Evolutionary conservation across 2,797 vertebrate genomes (phyloP).

Genomic region (Tapirus indicus): DNA sequence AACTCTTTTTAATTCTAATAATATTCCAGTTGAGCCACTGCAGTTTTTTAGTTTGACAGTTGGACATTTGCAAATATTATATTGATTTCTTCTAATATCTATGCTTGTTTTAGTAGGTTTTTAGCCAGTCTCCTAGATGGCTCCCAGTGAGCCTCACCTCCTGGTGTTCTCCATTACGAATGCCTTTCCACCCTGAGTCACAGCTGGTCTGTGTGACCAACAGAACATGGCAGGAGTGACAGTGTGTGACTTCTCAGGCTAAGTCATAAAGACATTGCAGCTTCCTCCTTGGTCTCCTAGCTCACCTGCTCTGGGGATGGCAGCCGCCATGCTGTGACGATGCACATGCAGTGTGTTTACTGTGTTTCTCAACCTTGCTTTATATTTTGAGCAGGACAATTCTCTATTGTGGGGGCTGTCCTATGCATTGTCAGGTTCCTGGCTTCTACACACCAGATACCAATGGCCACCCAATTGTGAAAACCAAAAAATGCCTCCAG

Average conservation of each 20-base stretch:
- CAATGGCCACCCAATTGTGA: background rate
- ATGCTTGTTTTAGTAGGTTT: background rate
- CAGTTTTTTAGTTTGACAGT: background rate
- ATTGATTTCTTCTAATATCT: background rate
- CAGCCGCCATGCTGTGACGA: background rate
- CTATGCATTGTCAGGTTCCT: background rate
- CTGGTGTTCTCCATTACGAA: background rate
- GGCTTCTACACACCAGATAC: background rate
- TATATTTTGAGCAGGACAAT: background rate
- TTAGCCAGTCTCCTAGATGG: background rate
- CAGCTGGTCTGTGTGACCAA: background rate
- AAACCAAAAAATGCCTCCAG: background rate
- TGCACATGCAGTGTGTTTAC: background rate
- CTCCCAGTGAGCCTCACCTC: background rate
- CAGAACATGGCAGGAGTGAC: background rate
- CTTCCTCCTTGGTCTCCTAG: background rate
- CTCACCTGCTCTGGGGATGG: background rate
- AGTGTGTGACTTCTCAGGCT: background rate
- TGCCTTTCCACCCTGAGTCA: background rate
- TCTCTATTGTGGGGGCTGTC: background rate
- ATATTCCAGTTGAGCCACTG: background rate
- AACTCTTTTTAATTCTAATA: background rate
- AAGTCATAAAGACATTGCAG: background rate
- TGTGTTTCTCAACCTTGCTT: background rate
- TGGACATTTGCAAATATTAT: background rate